Conservation (phyloP, 2,113 vertebrate genomes). For the Gavialis gangeticus region DNA sequence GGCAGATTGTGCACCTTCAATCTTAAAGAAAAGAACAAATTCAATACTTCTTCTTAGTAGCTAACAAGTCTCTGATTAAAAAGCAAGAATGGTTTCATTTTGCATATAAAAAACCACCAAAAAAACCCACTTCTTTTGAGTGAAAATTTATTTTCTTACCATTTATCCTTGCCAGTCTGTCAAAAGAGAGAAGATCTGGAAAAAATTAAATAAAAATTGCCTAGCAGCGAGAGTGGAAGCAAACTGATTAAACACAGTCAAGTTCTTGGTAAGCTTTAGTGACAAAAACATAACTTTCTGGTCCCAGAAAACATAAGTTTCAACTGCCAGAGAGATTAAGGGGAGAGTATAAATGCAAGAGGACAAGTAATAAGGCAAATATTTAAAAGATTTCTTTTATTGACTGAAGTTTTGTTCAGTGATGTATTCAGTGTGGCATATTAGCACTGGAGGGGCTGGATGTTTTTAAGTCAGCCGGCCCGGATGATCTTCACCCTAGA, state of each 20-base stretch:
- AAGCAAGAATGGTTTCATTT: background rate
- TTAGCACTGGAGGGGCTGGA: too few relatives aligned
- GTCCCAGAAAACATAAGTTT: background rate
- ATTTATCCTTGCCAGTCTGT: conserved; percentile 1
- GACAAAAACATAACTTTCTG: background rate
- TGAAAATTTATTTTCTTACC: background rate
- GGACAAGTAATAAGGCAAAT: background rate
- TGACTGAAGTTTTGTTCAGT: background rate
- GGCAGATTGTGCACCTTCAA: background rate
- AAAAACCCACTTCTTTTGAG: background rate
- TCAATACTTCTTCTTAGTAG: background rate
- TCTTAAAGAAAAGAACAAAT: background rate
- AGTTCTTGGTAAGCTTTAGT: background rate
- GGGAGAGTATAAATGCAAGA: background rate
- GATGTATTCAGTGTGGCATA: background rate
- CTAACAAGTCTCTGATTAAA: background rate
- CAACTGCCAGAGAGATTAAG: background rate
- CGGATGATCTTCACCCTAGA: too few relatives aligned
- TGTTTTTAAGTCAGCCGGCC: too few relatives aligned
- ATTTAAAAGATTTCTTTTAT: conserved; percentile 10
- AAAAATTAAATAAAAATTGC: conserved; percentile 13
- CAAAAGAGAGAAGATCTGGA: conserved; percentile 27
- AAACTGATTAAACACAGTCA: conserved; percentile 41
- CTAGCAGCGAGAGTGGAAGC: conserved; percentile 10
- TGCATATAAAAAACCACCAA: background rate